phyloP scores from a whole-genome alignment of 2,797 vertebrate genomes.

The Sebastolobus altivelis region DNA sequence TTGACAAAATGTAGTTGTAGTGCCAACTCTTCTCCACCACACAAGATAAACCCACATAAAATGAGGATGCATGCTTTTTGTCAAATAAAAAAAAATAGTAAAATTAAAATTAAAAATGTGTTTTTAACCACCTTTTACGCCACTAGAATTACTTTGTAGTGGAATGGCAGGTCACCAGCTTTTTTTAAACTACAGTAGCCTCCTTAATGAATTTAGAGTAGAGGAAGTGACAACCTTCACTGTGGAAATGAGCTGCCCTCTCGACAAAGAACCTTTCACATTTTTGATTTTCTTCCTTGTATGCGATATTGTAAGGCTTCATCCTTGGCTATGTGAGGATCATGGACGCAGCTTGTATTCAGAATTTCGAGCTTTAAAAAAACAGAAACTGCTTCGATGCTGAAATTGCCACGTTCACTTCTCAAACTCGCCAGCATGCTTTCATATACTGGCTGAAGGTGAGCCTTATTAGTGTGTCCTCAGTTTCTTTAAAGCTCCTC shows the following conservation, averaged over 20 bases:
- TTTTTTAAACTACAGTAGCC: no score
- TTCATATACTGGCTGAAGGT: slow-evolving; percentile 1
- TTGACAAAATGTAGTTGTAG: neutral
- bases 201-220: slow-evolving; percentile 4
- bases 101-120: neutral
- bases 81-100: neutral
- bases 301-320: slow-evolving; percentile 1
- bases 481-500: slow-evolving; percentile 42
- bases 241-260: slow-evolving; percentile 14
- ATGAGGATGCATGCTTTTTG: neutral
- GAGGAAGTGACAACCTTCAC: neutral
- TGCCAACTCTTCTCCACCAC: neutral
- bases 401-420: slow-evolving; percentile 11
- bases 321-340: neutral
- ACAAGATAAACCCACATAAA: neutral
- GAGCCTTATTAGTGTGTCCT: slow-evolving; percentile 46
- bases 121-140: neutral
- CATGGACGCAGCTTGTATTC: neutral
- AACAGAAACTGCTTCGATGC: neutral
- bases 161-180: neutral
- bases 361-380: neutral
- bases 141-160: no score
- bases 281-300: slow-evolving; percentile 9
- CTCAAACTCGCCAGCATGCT: neutral
- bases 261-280: neutral